phyloP scores from a whole-genome alignment of 2,113 vertebrate species.

The Gila orcuttii region DNA sequence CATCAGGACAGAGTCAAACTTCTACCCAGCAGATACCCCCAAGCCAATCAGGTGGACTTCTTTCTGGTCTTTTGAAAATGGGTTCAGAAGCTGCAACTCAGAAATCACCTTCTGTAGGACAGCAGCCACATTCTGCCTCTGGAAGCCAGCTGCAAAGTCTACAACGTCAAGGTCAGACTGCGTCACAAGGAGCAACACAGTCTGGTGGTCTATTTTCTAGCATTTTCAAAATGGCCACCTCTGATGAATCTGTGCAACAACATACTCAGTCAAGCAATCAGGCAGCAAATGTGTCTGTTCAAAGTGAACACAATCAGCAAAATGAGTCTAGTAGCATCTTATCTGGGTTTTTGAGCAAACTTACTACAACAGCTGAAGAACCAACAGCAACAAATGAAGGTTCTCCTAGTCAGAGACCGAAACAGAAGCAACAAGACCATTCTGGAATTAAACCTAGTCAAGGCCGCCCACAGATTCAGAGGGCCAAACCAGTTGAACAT shows the following conservation, averaged over 20 bases:
- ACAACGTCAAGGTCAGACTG: conserved; percentile 19
- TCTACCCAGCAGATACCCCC: conserved; percentile 57
- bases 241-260: conserved; percentile 67
- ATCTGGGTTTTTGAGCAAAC: conserved; percentile 73
- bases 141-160: conserved; percentile 6
- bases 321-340: conserved; percentile 73
- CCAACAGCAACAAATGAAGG: conserved; percentile 43
- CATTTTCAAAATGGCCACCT: conserved; percentile 79
- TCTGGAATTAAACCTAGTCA: conserved; percentile 50
- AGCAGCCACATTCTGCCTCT: conserved; percentile 39
- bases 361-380: conserved; percentile 62
- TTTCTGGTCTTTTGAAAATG: conserved; percentile 65
- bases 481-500: conserved; percentile 70
- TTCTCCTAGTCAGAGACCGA: conserved; percentile 51
- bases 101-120: conserved; percentile 57
- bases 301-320: conserved; percentile 51
- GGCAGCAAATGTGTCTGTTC: conserved; percentile 42
- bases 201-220: conserved; percentile 71
- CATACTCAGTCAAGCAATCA: conserved; percentile 47
- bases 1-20: conserved; percentile 50
- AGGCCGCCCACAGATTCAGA: conserved; percentile 68
- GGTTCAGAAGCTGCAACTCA: conserved; percentile 41
- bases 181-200: conserved; percentile 58
- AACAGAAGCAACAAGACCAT: conserved; percentile 54
- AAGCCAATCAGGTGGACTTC: conserved; percentile 67